Evolutionary conservation across 2,888 invertebrate genomes (phyloP).

Genomic region (Cantharis rufa): DNA sequence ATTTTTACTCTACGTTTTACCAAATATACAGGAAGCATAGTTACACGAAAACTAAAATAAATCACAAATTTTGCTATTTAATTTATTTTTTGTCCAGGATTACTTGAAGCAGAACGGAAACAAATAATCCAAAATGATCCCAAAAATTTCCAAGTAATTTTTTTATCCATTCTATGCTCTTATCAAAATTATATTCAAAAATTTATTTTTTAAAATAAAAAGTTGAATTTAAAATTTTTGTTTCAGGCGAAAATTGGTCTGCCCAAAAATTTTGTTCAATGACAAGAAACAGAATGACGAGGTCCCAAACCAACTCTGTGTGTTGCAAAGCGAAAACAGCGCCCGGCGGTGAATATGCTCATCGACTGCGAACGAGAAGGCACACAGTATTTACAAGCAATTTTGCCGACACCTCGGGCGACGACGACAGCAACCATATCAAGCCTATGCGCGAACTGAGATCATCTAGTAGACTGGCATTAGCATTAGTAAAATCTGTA

Average conservation of each 20-base stretch:
- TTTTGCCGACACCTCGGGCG: slow-evolving; percentile 52
- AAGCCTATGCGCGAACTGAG: slow-evolving; percentile 45
- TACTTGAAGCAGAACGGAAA: too few species aligned
- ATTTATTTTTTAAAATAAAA: too few species aligned
- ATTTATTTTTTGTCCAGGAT: too few species aligned
- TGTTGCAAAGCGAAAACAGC: slow-evolving; percentile 42
- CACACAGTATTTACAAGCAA: slow-evolving; percentile 46
- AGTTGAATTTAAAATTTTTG: too few species aligned
- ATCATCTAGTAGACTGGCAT: slow-evolving; percentile 37
- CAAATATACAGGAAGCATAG: too few species aligned
- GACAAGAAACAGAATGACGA: slow-evolving; percentile 39
- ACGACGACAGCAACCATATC: slow-evolving; percentile 47
- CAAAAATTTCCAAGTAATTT: too few species aligned
- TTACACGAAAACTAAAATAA: too few species aligned
- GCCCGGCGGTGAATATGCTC: slow-evolving; percentile 47
- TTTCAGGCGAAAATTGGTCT: neutral
- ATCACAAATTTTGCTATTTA: too few species aligned
- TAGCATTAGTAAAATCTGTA: slow-evolving; percentile 4
- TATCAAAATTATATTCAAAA: too few species aligned
- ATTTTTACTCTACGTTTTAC: too few species aligned
- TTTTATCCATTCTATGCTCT: too few species aligned
- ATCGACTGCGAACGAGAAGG: slow-evolving; percentile 52
- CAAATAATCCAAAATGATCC: too few species aligned
- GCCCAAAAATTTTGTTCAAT: slow-evolving; percentile 6
- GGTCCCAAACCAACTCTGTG: slow-evolving; percentile 39